A percentile compares a stretch with the other conserved stretches of the same genome.
Evolutionary conservation across 1,140 invertebrate genomes (phyloP).

Genomic region (Eupristina koningsbergeri): DNA sequence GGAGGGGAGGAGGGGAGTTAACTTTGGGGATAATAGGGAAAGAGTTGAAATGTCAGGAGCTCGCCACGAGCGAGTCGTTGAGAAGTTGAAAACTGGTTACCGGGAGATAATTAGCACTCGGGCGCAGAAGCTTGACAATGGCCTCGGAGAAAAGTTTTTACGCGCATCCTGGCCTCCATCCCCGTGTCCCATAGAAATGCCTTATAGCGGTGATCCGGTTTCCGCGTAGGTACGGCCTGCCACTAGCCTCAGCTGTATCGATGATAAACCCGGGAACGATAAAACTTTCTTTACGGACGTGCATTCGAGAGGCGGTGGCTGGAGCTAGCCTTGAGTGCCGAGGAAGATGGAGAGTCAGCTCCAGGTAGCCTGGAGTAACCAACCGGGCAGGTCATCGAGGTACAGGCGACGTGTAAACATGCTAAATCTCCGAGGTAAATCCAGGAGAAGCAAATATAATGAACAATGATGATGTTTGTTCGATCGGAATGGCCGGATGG

Average conservation of each 20-base stretch:
- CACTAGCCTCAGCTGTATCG: conserved; percentile 32
- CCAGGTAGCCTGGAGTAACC: no score
- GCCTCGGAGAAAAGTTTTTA: conserved; percentile 33
- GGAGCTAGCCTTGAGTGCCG: not conserved
- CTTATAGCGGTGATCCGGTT: conserved; percentile 4
- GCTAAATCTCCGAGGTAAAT: no score
- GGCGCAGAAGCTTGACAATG: conserved; percentile 23
- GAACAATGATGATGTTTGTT: no score
- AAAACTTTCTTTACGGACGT: conserved; percentile 18
- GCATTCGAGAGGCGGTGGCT: not conserved
- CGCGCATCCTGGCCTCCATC: not conserved
- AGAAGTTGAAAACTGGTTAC: conserved; percentile 32
- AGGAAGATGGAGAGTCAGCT: not conserved
- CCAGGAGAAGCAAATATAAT: no score
- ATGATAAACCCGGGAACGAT: conserved; percentile 42
- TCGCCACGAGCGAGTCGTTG: conserved; percentile 1
- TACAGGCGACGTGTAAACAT: no score
- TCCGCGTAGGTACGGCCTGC: not conserved
- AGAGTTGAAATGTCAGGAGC: not conserved
- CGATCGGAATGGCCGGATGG: no score
- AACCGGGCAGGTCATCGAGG: no score
- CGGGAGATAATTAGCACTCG: conserved; percentile 39
- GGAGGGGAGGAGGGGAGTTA: not conserved
- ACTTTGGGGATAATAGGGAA: not conserved
- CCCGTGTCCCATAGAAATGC: not conserved